Conservation (phyloP, 2,113 vertebrate species). For the Nestor notabilis region DNA sequence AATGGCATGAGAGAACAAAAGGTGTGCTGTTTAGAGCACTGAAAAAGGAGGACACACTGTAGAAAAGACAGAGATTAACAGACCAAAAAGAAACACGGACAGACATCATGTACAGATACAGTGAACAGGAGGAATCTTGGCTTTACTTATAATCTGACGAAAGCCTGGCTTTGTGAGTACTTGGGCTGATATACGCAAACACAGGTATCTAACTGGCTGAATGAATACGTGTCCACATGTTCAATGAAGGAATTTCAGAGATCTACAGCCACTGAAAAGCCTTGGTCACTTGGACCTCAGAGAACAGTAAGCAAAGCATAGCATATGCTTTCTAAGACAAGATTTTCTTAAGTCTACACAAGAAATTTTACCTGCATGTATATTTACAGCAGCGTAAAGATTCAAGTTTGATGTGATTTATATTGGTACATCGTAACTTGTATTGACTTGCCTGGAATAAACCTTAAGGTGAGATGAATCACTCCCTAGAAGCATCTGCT, state of each 20-base stretch:
- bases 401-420: conserved; percentile 8
- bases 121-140: background rate
- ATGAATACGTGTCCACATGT: fast-evolving
- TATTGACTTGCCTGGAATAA: conserved; percentile 1
- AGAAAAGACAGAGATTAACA: background rate
- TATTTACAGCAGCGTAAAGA: background rate
- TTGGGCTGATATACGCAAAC: background rate
- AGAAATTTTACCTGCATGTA: background rate
- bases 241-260: background rate
- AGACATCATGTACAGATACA: background rate
- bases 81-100: background rate
- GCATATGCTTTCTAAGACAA: background rate
- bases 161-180: background rate
- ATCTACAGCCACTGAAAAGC: background rate
- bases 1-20: background rate
- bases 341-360: background rate
- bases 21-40: background rate
- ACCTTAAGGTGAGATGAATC: conserved; percentile 25
- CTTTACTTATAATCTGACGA: background rate
- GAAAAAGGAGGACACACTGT: background rate
- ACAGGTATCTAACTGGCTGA: background rate
- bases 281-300: background rate
- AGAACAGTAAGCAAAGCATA: background rate
- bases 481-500: conserved; percentile 33
- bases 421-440: background rate